Evolutionary conservation across 2,888 invertebrate species (phyloP), one percentile per base, ranked within the genome.

Genomic region (Caenorhabditis becei): DNA sequence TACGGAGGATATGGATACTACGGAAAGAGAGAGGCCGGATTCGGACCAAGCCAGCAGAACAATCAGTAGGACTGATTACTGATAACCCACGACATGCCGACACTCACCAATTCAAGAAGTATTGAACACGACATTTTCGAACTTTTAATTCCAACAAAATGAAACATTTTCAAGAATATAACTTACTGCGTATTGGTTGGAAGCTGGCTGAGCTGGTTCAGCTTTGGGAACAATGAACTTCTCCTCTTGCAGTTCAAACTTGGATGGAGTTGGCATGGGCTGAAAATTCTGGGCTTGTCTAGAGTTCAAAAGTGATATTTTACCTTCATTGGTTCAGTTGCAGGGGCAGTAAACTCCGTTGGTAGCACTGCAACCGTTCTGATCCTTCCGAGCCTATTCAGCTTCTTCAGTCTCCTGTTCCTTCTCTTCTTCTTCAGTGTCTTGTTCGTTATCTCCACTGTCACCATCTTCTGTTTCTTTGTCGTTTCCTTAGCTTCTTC

Each of bases 11-110:
- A 80, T 26, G 80, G 80, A 65, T 77, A 77, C 53, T 74, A 74
- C 35, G 80, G 80, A 69, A 83, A 83, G 79, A 65, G 82, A 54
- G 75, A 79, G 49, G 82, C 79, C 58, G 82, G 82, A 63, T 80
- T 83, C 69, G 75, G 74, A 47, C 62, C 71, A 26, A 62, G 41
- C 5, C 74, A 70, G 23, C 71, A 70, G 58, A 77, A 67, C 37
- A 67, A 77, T 69, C 77, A 77, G 67, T 67, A 66, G 66, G 16
- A 47, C 24, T 28, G 54, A 77, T 23, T 1, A 24, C 41, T n/a
- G 54, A n/a, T n/a, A 4, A 32, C 8, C 49, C 37, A 58, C 72
- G 44, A 62, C 10, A 53, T 70, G 70, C 70, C 61, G 28, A 61
- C 41, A 41, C 14, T 32, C 32, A 4, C 23, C 71, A 20, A 71